A percentile compares a stretch with the other conserved stretches of the same genome.
phyloP scores from a whole-genome alignment of 1,140 invertebrate species.

The Latrodectus geometricus region DNA sequence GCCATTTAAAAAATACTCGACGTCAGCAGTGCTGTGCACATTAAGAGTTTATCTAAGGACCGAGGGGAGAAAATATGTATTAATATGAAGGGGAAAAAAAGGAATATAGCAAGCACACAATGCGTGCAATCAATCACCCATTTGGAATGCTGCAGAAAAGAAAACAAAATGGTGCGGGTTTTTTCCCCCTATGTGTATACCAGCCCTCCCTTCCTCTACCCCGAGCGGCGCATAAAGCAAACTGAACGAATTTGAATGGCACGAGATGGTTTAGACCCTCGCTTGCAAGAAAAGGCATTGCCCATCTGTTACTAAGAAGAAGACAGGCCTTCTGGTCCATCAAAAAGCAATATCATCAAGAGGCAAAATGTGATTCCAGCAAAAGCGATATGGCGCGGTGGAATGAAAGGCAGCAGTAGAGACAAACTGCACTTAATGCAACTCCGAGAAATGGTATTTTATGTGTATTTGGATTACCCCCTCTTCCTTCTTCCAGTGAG shows the following conservation, averaged over 20 bases:
- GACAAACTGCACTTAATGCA: conserved; percentile 23
- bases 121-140: conserved; percentile 33
- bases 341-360: conserved; percentile 49
- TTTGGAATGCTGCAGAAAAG: conserved; percentile 4
- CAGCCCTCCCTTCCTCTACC: not conserved
- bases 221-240: not conserved
- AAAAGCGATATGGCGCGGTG: not conserved
- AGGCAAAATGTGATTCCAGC: conserved; percentile 41
- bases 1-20: not conserved
- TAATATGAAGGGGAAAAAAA: conserved; percentile 12
- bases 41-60: conserved; percentile 35
- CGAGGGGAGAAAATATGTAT: conserved; percentile 7
- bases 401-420: not conserved
- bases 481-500: not conserved
- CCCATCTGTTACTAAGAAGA: conserved; percentile 51
- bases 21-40: not conserved
- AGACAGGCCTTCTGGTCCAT: not conserved
- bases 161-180: not conserved
- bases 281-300: conserved; percentile 11
- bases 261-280: conserved; percentile 35
- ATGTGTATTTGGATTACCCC: conserved; percentile 16
- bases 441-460: conserved; percentile 25
- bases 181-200: not conserved
- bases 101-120: not conserved
- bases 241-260: conserved; percentile 46